Base-by-base conservation (phyloP, 1,140 invertebrate species). In the Lithobius niger region DNA sequence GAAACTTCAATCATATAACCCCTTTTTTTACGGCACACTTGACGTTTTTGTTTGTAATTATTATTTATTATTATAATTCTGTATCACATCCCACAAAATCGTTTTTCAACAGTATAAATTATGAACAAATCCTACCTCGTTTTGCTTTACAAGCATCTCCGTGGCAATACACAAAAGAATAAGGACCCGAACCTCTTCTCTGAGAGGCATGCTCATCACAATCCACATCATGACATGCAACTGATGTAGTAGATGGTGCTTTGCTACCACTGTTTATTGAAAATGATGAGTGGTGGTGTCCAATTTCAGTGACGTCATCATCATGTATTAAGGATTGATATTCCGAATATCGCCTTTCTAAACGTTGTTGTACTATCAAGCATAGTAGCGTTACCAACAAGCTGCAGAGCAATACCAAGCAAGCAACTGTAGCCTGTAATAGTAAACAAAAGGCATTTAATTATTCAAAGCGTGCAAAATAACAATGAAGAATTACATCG, bases 291-390 rank as follows among this genome's bases (percentile, higher is more conserved):
- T 40, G 10, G 31, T 13, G 18, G 31, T 40, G 31, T 18, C 18
- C 10, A 40, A n/a, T n/a, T n/a, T n/a, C n/a, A n/a, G n/a, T 40
- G 10, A 4, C 15, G 6, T 48, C 40, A 22, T 54, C 53, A 22
- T 54, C 43, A 3, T 24, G 16, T 10, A 54, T 3, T 28, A 73
- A 66, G 2, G 68, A 68, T 48, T 73, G 62, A 59, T 77, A 77
- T 52, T 73, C 71, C 50, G 72, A 71, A 59, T 74, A 74, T 19
- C 74, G 69, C 52, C 71, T 68, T 54, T 75, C 73, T 61, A 83
- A 82, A 15, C 82, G 73, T 63, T 89, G 84, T 64, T 86, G 82
- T 43, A 88, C 67, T 16, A 88, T 77, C 25, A 89, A 70, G 61
- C 80, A 83, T 0, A 82, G 79, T 21, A 86, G 70, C 6, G 82